phyloP scores from a whole-genome alignment of 2,888 invertebrate species.

The Drosophila infuscata region DNA sequence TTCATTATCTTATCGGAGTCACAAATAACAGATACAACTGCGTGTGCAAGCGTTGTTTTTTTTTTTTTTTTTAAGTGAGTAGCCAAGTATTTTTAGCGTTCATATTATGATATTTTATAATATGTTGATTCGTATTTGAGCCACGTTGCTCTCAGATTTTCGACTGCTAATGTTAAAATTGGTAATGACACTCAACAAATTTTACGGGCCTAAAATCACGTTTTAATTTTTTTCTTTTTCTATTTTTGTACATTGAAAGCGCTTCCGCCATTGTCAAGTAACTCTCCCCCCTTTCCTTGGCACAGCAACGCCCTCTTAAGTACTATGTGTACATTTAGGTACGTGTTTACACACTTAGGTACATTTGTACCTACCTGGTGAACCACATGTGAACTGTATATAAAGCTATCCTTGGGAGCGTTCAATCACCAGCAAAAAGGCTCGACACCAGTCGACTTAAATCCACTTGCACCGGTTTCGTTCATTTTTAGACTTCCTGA shows the following conservation, averaged over 20 bases:
- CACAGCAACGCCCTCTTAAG: constrained; percentile 26
- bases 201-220: constrained; percentile 69
- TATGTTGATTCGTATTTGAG: constrained; percentile 64
- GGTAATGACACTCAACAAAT: constrained; percentile 66
- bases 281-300: background rate
- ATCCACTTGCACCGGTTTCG: constrained; percentile 46
- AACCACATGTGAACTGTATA: constrained; percentile 18
- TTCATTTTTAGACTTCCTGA: constrained; percentile 67
- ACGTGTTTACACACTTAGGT: background rate
- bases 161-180: constrained; percentile 59
- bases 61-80: constrained; percentile 16
- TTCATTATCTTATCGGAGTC: constrained; percentile 51
- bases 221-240: constrained; percentile 37
- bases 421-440: constrained; percentile 67
- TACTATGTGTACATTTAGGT: background rate
- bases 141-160: constrained; percentile 65
- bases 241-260: constrained; percentile 23
- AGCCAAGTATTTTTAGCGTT: constrained; percentile 58
- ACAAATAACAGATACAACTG: constrained; percentile 10
- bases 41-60: background rate
- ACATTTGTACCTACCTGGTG: constrained; percentile 1
- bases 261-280: constrained; percentile 69
- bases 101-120: constrained; percentile 20
- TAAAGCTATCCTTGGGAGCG: constrained; percentile 70
- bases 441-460: constrained; percentile 1